Percentiles rank a stretch among this genome's conserved stretches.
phyloP scores from a whole-genome alignment of 64 coral and sea anemone genomes.

The Hydrozoanthus tunicans region DNA sequence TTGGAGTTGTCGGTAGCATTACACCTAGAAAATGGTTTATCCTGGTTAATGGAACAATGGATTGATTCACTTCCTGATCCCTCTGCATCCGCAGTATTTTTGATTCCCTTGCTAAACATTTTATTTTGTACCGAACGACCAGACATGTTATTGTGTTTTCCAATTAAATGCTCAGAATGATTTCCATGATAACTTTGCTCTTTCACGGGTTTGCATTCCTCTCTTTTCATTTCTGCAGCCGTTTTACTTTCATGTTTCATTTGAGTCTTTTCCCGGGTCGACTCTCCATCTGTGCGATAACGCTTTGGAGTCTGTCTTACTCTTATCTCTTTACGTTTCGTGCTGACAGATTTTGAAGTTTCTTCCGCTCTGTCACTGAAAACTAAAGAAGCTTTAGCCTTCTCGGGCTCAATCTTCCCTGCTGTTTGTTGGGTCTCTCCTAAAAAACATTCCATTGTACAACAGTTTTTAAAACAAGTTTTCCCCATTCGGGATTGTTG shows the following conservation, averaged over 20 bases:
- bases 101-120: background rate
- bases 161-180: background rate
- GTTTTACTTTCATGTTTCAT: background rate
- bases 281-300: background rate
- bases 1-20: background rate
- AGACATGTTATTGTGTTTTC: background rate
- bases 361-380: background rate
- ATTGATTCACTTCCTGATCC: background rate
- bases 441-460: no score
- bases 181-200: background rate
- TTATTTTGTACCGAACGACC: background rate
- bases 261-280: background rate
- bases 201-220: background rate
- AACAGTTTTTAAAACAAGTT: background rate
- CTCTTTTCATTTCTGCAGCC: background rate
- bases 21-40: background rate
- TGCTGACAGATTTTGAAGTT: background rate
- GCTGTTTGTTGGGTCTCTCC: background rate
- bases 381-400: background rate
- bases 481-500: background rate
- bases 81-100: background rate
- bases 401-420: background rate
- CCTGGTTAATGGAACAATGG: background rate
- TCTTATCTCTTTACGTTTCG: background rate
- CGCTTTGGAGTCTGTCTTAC: background rate